phyloP scores from a whole-genome alignment of 1,140 invertebrate genomes.

The Sycophila sp. region DNA sequence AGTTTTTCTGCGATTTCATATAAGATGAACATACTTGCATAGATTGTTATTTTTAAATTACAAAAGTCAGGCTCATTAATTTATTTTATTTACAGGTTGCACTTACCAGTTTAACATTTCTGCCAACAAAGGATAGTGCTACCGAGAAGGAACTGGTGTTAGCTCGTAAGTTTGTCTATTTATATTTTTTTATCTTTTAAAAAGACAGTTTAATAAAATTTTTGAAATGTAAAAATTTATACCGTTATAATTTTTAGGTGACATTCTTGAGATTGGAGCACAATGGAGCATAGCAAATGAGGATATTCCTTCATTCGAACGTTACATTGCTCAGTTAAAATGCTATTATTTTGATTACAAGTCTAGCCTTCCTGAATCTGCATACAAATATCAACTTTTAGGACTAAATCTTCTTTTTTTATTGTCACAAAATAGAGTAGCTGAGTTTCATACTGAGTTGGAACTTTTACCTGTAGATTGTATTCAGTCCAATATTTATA shows the following conservation, averaged over 20 bases:
- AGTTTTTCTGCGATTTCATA: too few species aligned
- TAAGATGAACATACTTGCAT: too few species aligned
- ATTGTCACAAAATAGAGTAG: constrained; percentile 95
- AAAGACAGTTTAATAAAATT: constrained; percentile 23
- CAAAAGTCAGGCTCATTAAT: neutral
- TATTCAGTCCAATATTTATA: constrained; percentile 93
- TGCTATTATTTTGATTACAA: constrained; percentile 98
- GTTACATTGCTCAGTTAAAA: constrained; percentile 96
- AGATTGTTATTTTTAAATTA: too few species aligned
- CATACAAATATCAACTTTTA: constrained; percentile 94
- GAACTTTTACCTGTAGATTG: constrained; percentile 94
- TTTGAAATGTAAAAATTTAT: constrained; percentile 18
- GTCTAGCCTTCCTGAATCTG: constrained; percentile 89
- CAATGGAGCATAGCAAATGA: constrained; percentile 92
- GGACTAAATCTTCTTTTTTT: constrained; percentile 96
- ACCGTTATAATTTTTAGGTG: constrained; percentile 67
- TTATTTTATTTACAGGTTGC: constrained; percentile 72
- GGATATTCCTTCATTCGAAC: constrained; percentile 94
- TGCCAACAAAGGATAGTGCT: constrained; percentile 86
- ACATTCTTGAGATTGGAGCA: constrained; percentile 95
- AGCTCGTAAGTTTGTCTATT: constrained; percentile 72
- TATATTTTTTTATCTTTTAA: too few species aligned
- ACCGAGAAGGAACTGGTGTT: constrained; percentile 88
- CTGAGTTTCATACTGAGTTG: constrained; percentile 98
- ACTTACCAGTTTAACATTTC: constrained; percentile 84